Evolutionary conservation across 2,113 vertebrate species (phyloP).

Genomic region (Gnathochromis pfefferi): DNA sequence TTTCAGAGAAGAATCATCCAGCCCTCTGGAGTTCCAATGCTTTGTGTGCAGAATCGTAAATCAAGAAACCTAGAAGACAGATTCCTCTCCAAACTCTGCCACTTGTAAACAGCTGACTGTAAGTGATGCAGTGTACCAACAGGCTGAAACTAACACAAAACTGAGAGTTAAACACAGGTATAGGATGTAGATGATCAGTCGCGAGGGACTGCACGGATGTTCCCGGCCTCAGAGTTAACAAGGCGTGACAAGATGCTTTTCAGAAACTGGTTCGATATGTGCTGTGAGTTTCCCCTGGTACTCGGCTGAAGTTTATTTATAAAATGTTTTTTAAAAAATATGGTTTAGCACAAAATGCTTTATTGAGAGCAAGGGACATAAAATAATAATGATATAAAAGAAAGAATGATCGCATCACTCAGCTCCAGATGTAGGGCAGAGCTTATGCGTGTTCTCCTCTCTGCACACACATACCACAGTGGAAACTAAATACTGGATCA

Average conservation of each 20-base stretch:
- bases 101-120: constrained; percentile 17
- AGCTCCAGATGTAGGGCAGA: neutral
- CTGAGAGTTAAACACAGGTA: neutral
- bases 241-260: neutral
- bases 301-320: neutral
- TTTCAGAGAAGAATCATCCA: constrained; percentile 3
- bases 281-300: neutral
- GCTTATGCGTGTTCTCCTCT: neutral
- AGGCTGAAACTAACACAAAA: neutral
- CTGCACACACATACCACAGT: neutral
- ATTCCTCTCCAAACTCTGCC: neutral
- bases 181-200: neutral
- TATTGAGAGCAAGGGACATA: neutral
- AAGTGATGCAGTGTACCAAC: neutral
- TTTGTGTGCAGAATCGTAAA: constrained; percentile 2
- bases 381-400: neutral
- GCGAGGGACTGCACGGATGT: neutral
- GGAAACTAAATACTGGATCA: neutral
- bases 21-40: neutral
- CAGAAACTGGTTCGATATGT: neutral
- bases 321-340: neutral
- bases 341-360: neutral
- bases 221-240: neutral
- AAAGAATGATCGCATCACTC: neutral
- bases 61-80: neutral